Percentiles rank a stretch among this genome's conserved stretches.
These are phyloP conservation scores for Larimichthys polyactis DNA, from an alignment of 2,113 vertebrate species.

Conservation along the genomic window DNA sequence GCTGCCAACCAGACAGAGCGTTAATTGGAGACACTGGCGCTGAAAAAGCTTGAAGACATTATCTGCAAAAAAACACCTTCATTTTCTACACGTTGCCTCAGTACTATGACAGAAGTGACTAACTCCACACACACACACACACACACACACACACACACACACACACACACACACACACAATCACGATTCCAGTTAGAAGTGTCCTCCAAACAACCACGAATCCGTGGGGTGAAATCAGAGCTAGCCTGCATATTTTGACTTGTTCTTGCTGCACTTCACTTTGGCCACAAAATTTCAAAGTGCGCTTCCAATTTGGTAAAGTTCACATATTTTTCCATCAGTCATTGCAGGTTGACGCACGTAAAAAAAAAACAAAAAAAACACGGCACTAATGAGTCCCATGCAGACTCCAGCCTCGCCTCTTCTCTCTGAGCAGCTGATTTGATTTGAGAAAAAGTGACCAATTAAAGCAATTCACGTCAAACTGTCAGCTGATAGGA, in stretches of 20 bases:
- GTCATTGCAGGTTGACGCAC: neutral
- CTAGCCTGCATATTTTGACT: neutral
- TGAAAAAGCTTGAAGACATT: slow-evolving; percentile 48
- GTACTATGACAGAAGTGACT: neutral
- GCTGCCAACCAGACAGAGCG: slow-evolving; percentile 42
- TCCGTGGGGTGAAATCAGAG: neutral
- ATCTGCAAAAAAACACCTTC: slow-evolving; percentile 42
- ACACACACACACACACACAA: no score
- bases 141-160: neutral
- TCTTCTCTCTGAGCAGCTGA: neutral
- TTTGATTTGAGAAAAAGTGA: neutral
- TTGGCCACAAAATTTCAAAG: neutral
- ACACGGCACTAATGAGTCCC: neutral
- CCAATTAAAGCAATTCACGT: neutral
- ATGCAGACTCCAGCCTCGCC: neutral
- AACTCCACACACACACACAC: neutral
- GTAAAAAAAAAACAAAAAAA: no score
- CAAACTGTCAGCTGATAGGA: neutral
- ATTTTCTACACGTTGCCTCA: slow-evolving; percentile 35
- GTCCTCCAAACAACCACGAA: no score
- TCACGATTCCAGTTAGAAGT: neutral
- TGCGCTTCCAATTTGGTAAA: neutral
- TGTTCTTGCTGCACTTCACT: neutral
- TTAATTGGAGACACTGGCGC: slow-evolving; percentile 69
- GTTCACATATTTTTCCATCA: neutral